A percentile compares a stretch with the other conserved stretches of the same genome.
These are phyloP conservation scores for Seriola rivoliana DNA, from an alignment of 2,113 vertebrate genomes.

Conservation along the genomic window DNA sequence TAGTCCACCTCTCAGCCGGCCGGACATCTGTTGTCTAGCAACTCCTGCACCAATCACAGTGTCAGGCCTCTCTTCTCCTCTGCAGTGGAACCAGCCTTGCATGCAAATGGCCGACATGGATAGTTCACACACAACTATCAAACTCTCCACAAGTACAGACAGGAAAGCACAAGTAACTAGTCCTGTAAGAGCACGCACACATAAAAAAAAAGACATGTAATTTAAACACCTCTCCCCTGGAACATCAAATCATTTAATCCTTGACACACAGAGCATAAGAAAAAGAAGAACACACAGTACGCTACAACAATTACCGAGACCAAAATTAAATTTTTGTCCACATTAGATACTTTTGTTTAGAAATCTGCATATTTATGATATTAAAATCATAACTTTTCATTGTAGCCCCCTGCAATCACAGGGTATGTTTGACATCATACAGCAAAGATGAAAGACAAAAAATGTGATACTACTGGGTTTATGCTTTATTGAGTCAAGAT, in stretches of 20 bases:
- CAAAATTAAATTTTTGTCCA: no score
- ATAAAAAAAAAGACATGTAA: background rate
- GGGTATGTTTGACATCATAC: no score
- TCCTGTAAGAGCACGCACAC: background rate
- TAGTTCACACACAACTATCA: conserved; percentile 69
- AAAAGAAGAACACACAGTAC: no score
- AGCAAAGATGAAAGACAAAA: no score
- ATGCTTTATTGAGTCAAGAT: no score
- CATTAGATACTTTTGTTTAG: no score
- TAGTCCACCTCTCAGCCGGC: conserved; percentile 80
- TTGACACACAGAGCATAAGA: background rate
- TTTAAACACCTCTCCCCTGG: background rate
- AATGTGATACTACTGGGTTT: no score
- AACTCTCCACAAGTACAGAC: conserved; percentile 60
- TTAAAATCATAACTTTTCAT: no score
- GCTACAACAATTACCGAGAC: no score
- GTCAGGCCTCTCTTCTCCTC: conserved; percentile 78
- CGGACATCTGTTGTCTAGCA: conserved; percentile 89
- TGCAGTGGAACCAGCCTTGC: conserved; percentile 86
- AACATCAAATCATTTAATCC: background rate
- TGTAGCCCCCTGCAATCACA: no score
- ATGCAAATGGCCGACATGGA: conserved; percentile 81
- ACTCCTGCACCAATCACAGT: conserved; percentile 85
- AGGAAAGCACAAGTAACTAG: conserved; percentile 3
- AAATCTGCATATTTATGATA: no score